Percentiles rank a stretch among this genome's conserved stretches.
Evolutionary conservation across 2,113 vertebrate species (phyloP).

Genomic region (Pyxicephalus adspersus): DNA sequence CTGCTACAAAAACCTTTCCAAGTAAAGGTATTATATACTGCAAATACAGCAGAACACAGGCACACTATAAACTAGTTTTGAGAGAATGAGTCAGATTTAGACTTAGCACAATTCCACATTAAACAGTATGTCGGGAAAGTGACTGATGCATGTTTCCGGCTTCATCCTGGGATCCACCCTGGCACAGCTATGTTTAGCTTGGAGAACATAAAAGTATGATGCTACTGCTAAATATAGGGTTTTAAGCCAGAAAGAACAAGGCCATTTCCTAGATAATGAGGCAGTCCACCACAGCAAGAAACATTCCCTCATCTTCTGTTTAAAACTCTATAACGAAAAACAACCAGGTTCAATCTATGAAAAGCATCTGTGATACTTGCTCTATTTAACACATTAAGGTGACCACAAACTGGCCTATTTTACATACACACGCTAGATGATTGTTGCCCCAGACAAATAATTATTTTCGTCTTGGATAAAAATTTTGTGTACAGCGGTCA

Average conservation of each 20-base stretch:
- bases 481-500: no score
- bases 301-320: constrained; percentile 4
- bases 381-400: background rate
- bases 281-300: constrained; percentile 22
- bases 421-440: no score
- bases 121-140: constrained; percentile 12
- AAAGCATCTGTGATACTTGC: background rate
- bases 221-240: constrained; percentile 46
- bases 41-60: no score
- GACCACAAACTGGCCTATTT: no score
- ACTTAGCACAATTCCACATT: background rate
- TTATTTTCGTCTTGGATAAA: no score
- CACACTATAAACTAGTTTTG: no score
- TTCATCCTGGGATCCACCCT: constrained; percentile 16
- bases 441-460: no score
- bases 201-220: constrained; percentile 43
- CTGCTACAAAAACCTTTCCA: no score
- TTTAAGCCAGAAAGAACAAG: constrained; percentile 47
- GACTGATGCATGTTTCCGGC: constrained; percentile 1
- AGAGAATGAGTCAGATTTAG: background rate
- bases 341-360: background rate
- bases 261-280: constrained; percentile 19
- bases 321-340: constrained; percentile 15
- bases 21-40: no score
- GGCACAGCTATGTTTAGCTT: constrained; percentile 45